Evolutionary conservation across 2,113 vertebrate genomes (phyloP), one percentile per base, ranked within the genome.

Genomic region (Chloropsis hardwickii): DNA sequence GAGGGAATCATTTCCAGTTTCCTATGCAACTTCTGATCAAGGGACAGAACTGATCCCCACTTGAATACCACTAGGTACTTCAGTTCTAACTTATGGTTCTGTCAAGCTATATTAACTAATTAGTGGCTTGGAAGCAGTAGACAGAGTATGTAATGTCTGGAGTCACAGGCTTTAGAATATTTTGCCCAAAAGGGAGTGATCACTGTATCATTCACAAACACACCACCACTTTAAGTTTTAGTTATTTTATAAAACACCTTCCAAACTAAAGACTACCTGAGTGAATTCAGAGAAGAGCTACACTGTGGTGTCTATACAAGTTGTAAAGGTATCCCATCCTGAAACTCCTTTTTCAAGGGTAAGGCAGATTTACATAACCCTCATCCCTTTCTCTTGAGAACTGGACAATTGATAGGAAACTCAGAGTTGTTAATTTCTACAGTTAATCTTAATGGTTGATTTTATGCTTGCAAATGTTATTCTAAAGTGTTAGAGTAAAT

Each of bases 381-480:
- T 81, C 71, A 93, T 86, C 71, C 44, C 56, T 84, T 96, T 94
- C 79, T 95, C 47, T 90, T 86, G 88, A 79, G 51, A 86, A 70
- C 33, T 83, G 71, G 81, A 94, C 90, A 94, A 90, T 7, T n/a
- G 90, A 96, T 83, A 80, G 81, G 64, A 90, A 95, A 94, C 19
- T 78, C 72, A 27, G 64, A 93, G 88, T 53, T 88, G 82, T 86
- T 92, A 94, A 96, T 92, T 94, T 94, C 72, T 90, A 87, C 84
- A 76, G 76, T 90, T 90, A 92, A 90, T 73, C 74, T 90, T 91
- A 95, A 92, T 0, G 11, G 79, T 76, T 90, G 64, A 71, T 90
- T 96, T 95, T 93, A 95, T 88, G 72, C 69, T 92, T 64, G 31
- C 61, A 93, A 96, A 96, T 94, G 88, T 96, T 94, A 86, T 94